Evolutionary conservation across 2,797 vertebrate species (phyloP), one percentile per base, ranked within the genome.

Genomic region (Chromis chromis): DNA sequence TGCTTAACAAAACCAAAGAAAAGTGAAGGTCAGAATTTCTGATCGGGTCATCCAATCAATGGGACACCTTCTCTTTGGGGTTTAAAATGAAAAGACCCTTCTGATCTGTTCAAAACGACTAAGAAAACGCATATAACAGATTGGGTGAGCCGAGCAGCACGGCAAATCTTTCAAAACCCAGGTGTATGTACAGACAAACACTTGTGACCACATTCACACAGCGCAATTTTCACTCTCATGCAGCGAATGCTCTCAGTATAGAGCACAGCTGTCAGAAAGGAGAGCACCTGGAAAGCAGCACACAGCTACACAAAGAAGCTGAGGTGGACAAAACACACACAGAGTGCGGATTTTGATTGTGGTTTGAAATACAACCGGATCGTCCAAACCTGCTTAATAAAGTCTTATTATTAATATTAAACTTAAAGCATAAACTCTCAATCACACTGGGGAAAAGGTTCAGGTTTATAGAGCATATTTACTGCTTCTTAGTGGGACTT

Each of bases 401-500:
- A 46, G 46, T 49, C 17, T 9, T 42, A n/a, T 46, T n/a, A 19
- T 46, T 19, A 50, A 50, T 13, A 22, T 24, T 13, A 24, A 22
- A 49, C 3, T 22, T 49, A 49, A 49, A 50, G 3, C 12, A 24
- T 50, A 12, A 22, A 50, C 21, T 21, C 19, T 67, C 8, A 19
- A 14, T 58, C n/a, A 4, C 28, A 6, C 3, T 33, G 6, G 19
- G 9, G 2, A 13, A 36, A 11, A 2, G 22, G 6, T 40, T 11
- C 3, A n/a, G 52, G 11, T 65, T 42, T 22, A 50, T 6, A 21
- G 1, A 33, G 28, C 58, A 1, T 19, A 56, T 50, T 70, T 16
- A 49, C 19, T 65, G 60, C 49, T 56, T 60, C 59, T 55, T 19
- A 25, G 14, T 44, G 5, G 44, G 24, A 73, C 58, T 72, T 81